Percentiles rank a stretch among this genome's conserved stretches.
Evolutionary conservation across 2,888 invertebrate genomes (phyloP).

Genomic region (Seira musarum): DNA sequence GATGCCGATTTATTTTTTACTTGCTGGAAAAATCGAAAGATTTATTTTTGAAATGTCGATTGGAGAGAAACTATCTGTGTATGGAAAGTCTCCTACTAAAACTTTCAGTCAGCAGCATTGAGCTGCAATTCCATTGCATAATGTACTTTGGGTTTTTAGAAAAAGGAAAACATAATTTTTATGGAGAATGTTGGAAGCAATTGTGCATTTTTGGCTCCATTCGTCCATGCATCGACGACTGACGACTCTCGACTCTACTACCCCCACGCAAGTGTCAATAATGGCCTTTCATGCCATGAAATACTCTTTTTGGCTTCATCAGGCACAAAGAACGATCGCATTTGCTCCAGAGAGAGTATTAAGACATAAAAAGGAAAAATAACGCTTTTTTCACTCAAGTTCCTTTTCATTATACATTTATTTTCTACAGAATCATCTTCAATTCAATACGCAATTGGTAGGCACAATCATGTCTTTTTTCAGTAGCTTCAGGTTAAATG

Average conservation of each 20-base stretch:
- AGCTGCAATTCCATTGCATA: no score
- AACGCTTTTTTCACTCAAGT: no score
- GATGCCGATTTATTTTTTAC: constrained; percentile 53
- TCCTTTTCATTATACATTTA: no score
- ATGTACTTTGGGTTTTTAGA: no score
- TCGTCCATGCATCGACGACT: constrained; percentile 27
- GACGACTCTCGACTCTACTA: neutral
- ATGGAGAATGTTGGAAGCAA: neutral
- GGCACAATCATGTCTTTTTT: no score
- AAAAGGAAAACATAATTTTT: neutral
- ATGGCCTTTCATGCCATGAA: constrained; percentile 37
- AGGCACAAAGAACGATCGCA: no score
- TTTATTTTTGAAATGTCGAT: neutral
- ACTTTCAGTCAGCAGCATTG: no score
- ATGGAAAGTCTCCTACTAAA: no score
- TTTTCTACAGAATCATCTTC: no score
- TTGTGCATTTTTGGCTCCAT: neutral
- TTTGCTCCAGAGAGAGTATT: neutral
- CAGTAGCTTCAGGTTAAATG: no score
- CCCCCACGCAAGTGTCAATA: constrained; percentile 54
- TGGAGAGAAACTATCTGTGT: no score
- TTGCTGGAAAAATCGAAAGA: constrained; percentile 32
- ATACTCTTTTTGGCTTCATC: neutral
- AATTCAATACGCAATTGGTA: no score
- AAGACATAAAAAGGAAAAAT: neutral